Evolutionary conservation across 2,113 vertebrate genomes (phyloP), one percentile per base, ranked within the genome.

Genomic region (Charadrius vociferus): DNA sequence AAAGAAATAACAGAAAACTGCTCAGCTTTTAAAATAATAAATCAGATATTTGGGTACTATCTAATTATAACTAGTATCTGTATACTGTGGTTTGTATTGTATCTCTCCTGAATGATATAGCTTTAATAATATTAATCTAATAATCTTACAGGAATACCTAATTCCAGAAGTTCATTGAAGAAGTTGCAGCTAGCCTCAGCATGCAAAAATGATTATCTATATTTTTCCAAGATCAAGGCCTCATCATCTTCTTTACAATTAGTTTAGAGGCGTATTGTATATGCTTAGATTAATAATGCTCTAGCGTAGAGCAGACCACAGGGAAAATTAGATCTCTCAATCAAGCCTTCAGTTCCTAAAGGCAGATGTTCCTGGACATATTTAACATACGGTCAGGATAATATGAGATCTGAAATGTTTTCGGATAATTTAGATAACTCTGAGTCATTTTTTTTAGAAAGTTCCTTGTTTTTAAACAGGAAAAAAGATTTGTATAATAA

Each of bases 381-480:
- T 27, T 83, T 81, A 92, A 14, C 39, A 37, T 74, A n/a, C 0
- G 0, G 41, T 86, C 50, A 78, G 59, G 26, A 24, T 32, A 78
- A 41, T 59, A 75, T 56, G 78, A 90, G 47, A 77, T 55, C 45
- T 89, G 56, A 87, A 87, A 87, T 82, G 37, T 47, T 79, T 72
- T 88, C 49, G 24, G 34, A 65, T 95, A 72, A 90, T 94, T 95
- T 87, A 75, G 34, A 36, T 91, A 85, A 80, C 8, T 87, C 62
- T 53, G 43, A 91, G 30, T 66, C 0, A 2, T 55, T 58, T 78
- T 90, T 70, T 72, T 81, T 84, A 26, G 12, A 50, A 72, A 82
- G 27, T 70, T 86, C 24, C 12, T 73, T 88, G 32, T 37, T 90
- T 86, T 93, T 68, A 45, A 93, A 50, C 53, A 75, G 17, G 11